These are phyloP conservation scores for Abrostola triplasia DNA, from an alignment of 2,888 invertebrate species.

Conservation along the genomic window DNA sequence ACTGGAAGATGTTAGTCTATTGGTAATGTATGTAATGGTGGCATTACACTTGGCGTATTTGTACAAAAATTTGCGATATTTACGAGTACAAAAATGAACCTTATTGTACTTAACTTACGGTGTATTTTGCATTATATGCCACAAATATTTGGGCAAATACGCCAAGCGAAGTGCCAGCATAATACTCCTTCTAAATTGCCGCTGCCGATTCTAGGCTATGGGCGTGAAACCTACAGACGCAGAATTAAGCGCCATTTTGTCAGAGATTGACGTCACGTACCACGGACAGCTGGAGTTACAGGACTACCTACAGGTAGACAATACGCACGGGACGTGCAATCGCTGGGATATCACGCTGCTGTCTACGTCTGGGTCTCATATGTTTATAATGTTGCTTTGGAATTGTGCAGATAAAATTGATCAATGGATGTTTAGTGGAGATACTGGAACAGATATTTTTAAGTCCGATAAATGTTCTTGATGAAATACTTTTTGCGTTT, in stretches of 20 bases:
- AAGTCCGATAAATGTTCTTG: too few relatives aligned
- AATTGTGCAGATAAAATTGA: constrained; percentile 40
- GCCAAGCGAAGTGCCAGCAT: not conserved
- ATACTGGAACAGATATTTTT: not conserved
- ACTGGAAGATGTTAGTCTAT: too few relatives aligned
- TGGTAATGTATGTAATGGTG: too few relatives aligned
- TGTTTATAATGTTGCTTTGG: constrained; percentile 30
- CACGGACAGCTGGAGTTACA: constrained; percentile 96
- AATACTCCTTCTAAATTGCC: constrained; percentile 18
- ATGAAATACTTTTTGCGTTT: not conserved
- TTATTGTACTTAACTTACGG: too few relatives aligned
- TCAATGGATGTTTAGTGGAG: not conserved
- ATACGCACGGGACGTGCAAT: constrained; percentile 29
- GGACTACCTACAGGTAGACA: constrained; percentile 95
- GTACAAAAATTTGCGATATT: too few relatives aligned
- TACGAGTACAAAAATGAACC: too few relatives aligned
- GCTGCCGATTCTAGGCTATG: constrained; percentile 87
- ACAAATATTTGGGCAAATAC: too few relatives aligned
- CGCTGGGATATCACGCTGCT: constrained; percentile 56
- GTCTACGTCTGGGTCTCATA: constrained; percentile 35
- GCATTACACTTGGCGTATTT: too few relatives aligned
- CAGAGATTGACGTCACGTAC: constrained; percentile 94
- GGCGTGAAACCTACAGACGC: constrained; percentile 90
- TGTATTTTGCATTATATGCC: too few relatives aligned
- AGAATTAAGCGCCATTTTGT: constrained; percentile 93